Evolutionary conservation across 1,140 invertebrate species (phyloP).

Genomic region (Lucilia sericata): DNA sequence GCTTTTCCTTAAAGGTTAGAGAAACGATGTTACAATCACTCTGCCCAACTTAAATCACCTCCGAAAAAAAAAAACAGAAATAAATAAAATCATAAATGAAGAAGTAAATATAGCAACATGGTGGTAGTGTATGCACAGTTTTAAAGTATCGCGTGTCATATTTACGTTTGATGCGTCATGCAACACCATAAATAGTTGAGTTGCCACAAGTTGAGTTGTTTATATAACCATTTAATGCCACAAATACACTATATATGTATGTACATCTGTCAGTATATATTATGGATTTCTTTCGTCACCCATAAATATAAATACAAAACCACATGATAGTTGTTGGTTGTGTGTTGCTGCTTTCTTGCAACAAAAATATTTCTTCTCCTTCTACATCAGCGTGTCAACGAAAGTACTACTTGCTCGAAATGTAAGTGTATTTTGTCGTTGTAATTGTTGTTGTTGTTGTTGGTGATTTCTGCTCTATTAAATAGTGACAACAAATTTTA

Average conservation of each 20-base stretch:
- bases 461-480: neutral
- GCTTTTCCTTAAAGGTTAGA: no score
- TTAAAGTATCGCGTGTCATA: slow-evolving; percentile 1
- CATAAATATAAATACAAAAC: neutral
- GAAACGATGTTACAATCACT: no score
- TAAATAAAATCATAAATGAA: no score
- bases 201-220: neutral
- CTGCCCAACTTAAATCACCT: no score
- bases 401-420: neutral
- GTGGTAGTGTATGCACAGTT: neutral
- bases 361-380: neutral
- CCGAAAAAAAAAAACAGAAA: no score
- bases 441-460: neutral
- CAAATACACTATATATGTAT: no score
- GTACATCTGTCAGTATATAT: no score
- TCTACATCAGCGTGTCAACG: neutral
- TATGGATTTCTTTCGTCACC: neutral
- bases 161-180: neutral
- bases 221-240: neutral
- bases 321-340: neutral
- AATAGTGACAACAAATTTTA: neutral
- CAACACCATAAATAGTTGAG: neutral
- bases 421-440: neutral
- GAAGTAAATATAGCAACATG: no score
- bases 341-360: neutral